phyloP scores from a whole-genome alignment of 2,113 vertebrate species.

The Orycteropus afer region DNA sequence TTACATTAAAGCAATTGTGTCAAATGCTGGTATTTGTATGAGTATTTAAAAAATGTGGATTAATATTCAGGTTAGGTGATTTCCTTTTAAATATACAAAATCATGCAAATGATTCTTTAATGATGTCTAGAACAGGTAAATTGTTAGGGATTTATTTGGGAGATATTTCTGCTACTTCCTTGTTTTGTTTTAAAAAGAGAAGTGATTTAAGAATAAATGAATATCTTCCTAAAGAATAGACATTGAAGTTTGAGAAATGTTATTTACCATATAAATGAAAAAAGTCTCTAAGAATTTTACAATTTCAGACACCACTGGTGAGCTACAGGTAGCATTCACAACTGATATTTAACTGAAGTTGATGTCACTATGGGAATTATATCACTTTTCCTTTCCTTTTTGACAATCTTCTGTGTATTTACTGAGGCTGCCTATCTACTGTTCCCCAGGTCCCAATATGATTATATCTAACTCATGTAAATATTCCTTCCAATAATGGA shows the following conservation, averaged over 20 bases:
- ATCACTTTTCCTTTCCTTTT: neutral
- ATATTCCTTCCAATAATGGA: neutral
- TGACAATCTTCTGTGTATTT: neutral
- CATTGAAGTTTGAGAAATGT: slow-evolving; percentile 36
- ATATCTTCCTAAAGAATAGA: slow-evolving; percentile 41
- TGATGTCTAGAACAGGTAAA: slow-evolving; percentile 11
- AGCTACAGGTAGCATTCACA: neutral
- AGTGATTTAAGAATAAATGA: slow-evolving; percentile 45
- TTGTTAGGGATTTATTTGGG: neutral
- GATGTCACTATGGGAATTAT: neutral
- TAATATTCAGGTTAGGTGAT: slow-evolving; percentile 46
- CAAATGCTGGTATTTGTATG: slow-evolving; percentile 38
- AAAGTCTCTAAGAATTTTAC: neutral
- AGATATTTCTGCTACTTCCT: neutral
- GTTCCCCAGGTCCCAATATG: neutral
- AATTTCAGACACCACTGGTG: neutral
- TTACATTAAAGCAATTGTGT: slow-evolving; percentile 57
- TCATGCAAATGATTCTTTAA: slow-evolving; percentile 49
- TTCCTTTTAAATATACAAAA: slow-evolving; percentile 33
- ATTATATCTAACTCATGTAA: neutral
- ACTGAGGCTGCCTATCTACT: neutral
- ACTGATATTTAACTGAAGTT: neutral
- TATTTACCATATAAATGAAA: neutral
- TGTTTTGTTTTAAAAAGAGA: slow-evolving; percentile 41
- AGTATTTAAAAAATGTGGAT: slow-evolving; percentile 66